Evolutionary conservation across 2,113 vertebrate genomes (phyloP), one percentile per base, ranked within the genome.

Genomic region (Leucopsar rothschildi): DNA sequence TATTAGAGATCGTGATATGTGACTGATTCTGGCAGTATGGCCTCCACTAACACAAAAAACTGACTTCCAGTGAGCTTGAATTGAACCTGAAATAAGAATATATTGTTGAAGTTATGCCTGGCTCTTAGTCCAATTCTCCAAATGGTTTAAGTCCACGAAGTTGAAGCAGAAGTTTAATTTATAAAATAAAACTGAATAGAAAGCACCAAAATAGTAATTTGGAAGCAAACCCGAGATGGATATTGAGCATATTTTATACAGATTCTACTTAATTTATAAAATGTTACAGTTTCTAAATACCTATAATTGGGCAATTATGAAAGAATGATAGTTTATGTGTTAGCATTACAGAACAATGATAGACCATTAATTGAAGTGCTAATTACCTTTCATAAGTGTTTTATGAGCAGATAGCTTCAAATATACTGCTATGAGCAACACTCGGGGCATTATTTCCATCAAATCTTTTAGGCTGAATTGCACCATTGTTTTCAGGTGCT

Each of bases 361-460:
- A 96, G 72, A 42, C 63, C 76, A 93, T 96, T 96, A 97, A 97
- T 93, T 96, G 89, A 90, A 96, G 85, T 42, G 55, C 82, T 95
- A 95, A 97, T 97, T 96, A 94, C 55, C 72, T 90, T 92, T 93
- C 80, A 61, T 73, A 94, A 94, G 85, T 65, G 80, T 93, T 96
- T 96, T 92, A 90, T 2, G 12, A 94, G 39, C 49, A 92, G 63
- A 94, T 15, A 40, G 39, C 57, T 87, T 90, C 81, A 52, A 90
- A 44, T 56, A 82, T 2, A 72, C 27, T 45, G 56, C 45, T 57
- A n/a, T 22, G 31, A 94, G 55, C 59, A 85, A 75, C 47, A 71
- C 52, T 88, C 1, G 0, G 42, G 60, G 69, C 37, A 44, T 91
- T 83, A 64, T 64, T 86, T 81, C 69, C 35, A 88, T 73, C 81